Percentiles rank a stretch among this genome's conserved stretches.
Conservation (phyloP, 2,888 invertebrate genomes). For the Hemaris fuciformis region DNA sequence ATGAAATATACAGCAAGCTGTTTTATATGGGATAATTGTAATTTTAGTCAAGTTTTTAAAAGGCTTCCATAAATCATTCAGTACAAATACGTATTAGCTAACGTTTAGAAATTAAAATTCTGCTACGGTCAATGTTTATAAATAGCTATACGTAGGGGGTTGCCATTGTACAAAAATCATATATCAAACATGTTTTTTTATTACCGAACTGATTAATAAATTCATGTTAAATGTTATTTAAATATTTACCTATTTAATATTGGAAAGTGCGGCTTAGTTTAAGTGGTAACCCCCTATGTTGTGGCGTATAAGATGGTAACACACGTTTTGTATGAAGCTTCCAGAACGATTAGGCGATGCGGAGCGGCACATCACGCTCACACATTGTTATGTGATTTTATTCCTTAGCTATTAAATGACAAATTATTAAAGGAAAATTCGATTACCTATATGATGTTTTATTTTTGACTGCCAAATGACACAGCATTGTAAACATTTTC, state of each 20-base stretch:
- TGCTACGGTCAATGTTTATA: background rate
- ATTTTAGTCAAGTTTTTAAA: constrained; percentile 1
- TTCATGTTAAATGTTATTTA: too few species aligned
- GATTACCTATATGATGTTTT: constrained; percentile 32
- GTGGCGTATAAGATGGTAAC: background rate
- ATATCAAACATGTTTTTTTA: too few species aligned
- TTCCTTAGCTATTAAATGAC: constrained; percentile 44
- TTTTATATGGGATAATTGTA: constrained; percentile 2
- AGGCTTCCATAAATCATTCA: constrained; percentile 10
- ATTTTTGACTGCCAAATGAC: constrained; percentile 11
- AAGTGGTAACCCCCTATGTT: background rate
- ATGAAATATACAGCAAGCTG: background rate
- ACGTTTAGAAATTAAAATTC: background rate
- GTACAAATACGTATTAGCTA: constrained; percentile 3
- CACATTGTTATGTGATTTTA: constrained; percentile 47
- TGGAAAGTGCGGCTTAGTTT: too few species aligned
- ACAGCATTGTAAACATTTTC: too few species aligned
- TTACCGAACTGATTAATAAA: too few species aligned
- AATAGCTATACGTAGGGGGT: background rate
- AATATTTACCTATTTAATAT: too few species aligned
- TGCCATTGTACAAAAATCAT: background rate
- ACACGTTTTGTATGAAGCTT: constrained; percentile 20
- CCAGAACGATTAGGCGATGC: constrained; percentile 13
- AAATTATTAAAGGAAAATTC: constrained; percentile 49
- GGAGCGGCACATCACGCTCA: background rate